Conservation (phyloP, 2,888 invertebrate species). For the Marronus borbonicus region DNA sequence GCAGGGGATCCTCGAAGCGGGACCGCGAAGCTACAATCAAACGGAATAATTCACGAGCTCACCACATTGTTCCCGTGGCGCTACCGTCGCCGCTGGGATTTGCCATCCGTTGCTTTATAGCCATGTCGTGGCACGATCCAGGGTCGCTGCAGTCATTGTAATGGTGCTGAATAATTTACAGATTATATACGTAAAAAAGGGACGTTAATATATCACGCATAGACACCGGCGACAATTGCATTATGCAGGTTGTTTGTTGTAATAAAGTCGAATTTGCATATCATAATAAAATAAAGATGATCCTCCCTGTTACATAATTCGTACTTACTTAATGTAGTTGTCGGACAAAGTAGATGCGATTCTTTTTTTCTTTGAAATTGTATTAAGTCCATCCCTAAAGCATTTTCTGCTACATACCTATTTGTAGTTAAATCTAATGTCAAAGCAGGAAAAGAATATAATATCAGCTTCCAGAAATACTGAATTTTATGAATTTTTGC, state of each 20-base stretch:
- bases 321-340: neutral
- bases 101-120: slow-evolving; percentile 50
- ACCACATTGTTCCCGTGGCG: slow-evolving; percentile 66
- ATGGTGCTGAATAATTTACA: slow-evolving; percentile 63
- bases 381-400: neutral
- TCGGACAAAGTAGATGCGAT: neutral
- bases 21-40: slow-evolving; percentile 62
- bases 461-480: no score
- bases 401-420: no score
- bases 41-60: slow-evolving; percentile 67
- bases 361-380: neutral
- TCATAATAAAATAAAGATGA: slow-evolving; percentile 29
- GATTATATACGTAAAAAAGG: slow-evolving; percentile 65
- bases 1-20: slow-evolving; percentile 51
- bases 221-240: slow-evolving; percentile 32
- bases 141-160: slow-evolving; percentile 58
- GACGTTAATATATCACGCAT: slow-evolving; percentile 41
- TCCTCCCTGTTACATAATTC: neutral
- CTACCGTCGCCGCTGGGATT: slow-evolving; percentile 48
- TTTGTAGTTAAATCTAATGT: no score
- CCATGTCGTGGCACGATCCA: slow-evolving; percentile 52
- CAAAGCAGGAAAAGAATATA: no score
- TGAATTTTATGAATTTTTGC: no score
- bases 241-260: slow-evolving; percentile 37
- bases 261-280: slow-evolving; percentile 28